Evolutionary conservation across 2,113 vertebrate genomes (phyloP), one percentile per base, ranked within the genome.

Genomic region (Catharus fuscescens): DNA sequence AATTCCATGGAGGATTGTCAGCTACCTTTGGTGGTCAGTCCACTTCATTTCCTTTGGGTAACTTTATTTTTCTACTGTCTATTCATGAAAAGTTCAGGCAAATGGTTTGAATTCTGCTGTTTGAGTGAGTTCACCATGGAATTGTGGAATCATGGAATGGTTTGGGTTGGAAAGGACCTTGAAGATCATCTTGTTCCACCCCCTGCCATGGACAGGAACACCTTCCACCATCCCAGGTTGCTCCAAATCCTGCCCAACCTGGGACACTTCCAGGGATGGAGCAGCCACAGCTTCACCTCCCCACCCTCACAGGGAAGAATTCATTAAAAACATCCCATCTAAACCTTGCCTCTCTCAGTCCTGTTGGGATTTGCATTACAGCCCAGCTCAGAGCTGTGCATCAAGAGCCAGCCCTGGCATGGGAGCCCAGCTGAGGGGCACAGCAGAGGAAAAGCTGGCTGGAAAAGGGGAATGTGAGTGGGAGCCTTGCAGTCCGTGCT

Each of bases 211-310:
- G 7, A 9, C 7, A 76, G 54, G 47, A 24, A 42, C 25, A 48
- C 14, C 8, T 83, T 12, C 31, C 21, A 56, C 15, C 1, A 3
- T 0, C 18, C 62, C 64, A 48, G 25, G 34, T 0, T 16, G 56
- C 12, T 70, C 61, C 70, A 61, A 53, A 9, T 7, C 19, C 53
- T 0, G 0, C 47, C 45, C 70, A 61, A 0, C 62, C 14, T 42
- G 34, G 31, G 31, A 6, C 40, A 62, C 14, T 77, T 8, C 7
- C 64, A 90, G 21, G 56, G 31, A 48, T 42, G 62, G 62, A 2
- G 25, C 34, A 76, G 56, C 29, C 54, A 42, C 62, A 83, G 31
- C 48, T 77, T 28, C 48, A 67, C 16, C 21, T 59, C 12, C 0
- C 6, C 53, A 45, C 1, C 16, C 29, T 67, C 54, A 8, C 9